Percentiles rank a stretch among this genome's conserved stretches.
Evolutionary conservation across 1,140 invertebrate genomes (phyloP).

Genomic region (Daktulosphaira vitifoliae): DNA sequence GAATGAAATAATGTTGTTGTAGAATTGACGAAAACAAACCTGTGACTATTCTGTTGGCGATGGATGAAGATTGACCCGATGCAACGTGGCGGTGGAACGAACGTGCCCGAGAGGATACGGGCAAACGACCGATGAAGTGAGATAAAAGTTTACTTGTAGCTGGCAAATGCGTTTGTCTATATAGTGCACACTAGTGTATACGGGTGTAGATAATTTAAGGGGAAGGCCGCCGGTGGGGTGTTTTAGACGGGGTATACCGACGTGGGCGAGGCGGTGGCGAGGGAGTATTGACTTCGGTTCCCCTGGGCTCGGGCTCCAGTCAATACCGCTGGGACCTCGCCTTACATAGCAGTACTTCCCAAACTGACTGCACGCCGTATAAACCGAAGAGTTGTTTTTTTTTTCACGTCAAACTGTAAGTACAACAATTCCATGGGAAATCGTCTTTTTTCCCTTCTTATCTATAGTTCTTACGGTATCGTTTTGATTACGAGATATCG

Average conservation of each 20-base stretch:
- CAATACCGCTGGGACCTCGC: constrained; percentile 33
- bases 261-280: neutral
- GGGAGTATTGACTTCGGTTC: constrained; percentile 32
- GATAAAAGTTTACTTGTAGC: constrained; percentile 32
- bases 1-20: no score
- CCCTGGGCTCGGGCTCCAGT: constrained; percentile 30
- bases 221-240: neutral
- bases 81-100: neutral
- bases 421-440: no score
- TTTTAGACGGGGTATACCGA: neutral
- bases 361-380: constrained; percentile 12
- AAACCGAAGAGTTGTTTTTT: no score
- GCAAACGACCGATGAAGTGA: constrained; percentile 1
- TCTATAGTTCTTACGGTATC: no score
- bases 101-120: neutral
- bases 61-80: no score
- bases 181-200: neutral
- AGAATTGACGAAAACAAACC: no score
- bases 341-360: constrained; percentile 29
- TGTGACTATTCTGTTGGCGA: no score
- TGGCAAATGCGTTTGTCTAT: neutral
- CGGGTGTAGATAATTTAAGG: constrained; percentile 13
- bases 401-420: no score
- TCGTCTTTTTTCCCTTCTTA: no score
- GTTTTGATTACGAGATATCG: no score